A percentile compares a stretch with the other conserved stretches of the same genome.
Conservation (phyloP, 2,113 vertebrate species). For the Neogale vison region DNA sequence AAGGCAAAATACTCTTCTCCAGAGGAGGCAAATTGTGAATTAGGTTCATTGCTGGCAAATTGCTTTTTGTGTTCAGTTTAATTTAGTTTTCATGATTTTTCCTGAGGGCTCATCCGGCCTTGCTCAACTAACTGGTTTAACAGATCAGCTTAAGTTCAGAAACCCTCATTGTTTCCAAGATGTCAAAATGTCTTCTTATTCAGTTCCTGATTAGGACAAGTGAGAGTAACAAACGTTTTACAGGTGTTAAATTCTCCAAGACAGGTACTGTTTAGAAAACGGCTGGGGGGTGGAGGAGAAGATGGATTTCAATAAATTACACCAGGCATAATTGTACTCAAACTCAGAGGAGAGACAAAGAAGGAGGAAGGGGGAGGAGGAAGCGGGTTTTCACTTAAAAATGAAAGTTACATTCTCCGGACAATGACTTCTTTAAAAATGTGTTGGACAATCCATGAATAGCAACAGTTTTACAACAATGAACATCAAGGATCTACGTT, state of each 20-base stretch:
- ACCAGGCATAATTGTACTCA: background rate
- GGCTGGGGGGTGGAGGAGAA: too few species aligned
- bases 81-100: conserved; percentile 44
- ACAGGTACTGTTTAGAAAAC: background rate
- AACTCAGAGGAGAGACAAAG: background rate
- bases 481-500: background rate
- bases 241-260: background rate
- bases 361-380: background rate
- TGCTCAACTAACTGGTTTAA: conserved; percentile 53
- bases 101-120: conserved; percentile 30
- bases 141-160: conserved; percentile 33
- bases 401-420: background rate
- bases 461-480: background rate
- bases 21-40: conserved; percentile 1
- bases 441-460: background rate
- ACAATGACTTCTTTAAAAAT: background rate
- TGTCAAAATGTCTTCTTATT: conserved; percentile 33
- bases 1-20: background rate
- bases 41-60: conserved; percentile 25
- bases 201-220: background rate
- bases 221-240: background rate
- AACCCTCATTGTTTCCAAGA: background rate
- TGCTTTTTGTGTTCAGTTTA: conserved; percentile 39
- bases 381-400: background rate
- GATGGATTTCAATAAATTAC: background rate